Conservation (phyloP, 2,797 vertebrate species). For the Anguilla megastoma region DNA sequence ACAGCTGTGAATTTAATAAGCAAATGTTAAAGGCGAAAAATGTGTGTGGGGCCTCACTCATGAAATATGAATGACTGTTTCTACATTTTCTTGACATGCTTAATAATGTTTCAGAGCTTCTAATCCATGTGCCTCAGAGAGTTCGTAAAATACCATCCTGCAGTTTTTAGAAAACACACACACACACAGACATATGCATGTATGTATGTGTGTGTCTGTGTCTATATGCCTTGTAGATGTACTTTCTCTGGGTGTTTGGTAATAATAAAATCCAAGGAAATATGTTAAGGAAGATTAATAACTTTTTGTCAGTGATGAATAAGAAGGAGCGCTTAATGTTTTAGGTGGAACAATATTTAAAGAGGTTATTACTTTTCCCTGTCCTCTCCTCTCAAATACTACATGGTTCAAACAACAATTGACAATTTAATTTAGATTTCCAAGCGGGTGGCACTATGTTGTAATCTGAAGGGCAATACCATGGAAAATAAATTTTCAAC, state of each 20-base stretch:
- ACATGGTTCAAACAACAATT: slow-evolving; percentile 30
- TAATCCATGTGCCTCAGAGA: slow-evolving; percentile 49
- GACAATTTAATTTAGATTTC: slow-evolving; percentile 29
- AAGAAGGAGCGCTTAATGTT: not conserved
- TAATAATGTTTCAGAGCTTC: slow-evolving; percentile 58
- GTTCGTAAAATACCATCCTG: slow-evolving; percentile 54
- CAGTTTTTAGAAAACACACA: slow-evolving; percentile 37
- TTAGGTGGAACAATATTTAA: slow-evolving; percentile 6
- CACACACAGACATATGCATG: slow-evolving; percentile 6
- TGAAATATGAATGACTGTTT: slow-evolving; percentile 74
- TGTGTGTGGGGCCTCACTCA: slow-evolving; percentile 54
- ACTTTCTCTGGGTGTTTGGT: not conserved
- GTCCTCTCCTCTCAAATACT: slow-evolving; percentile 16
- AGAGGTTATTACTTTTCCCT: slow-evolving; percentile 9
- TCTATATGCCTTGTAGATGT: not conserved
- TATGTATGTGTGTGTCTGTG: not conserved
- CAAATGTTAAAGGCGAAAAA: slow-evolving; percentile 61
- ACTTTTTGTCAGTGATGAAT: not conserved
- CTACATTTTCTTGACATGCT: slow-evolving; percentile 61
- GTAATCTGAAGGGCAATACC: slow-evolving; percentile 20
- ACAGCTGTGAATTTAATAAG: slow-evolving; percentile 71
- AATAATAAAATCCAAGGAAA: not conserved
- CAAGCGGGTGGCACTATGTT: not conserved
- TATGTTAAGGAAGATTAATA: not conserved
- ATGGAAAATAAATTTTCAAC: slow-evolving; percentile 8